A percentile compares a stretch with the other conserved stretches of the same genome.
phyloP scores from a whole-genome alignment of 2,888 invertebrate genomes.

The Cheilosia pagana region DNA sequence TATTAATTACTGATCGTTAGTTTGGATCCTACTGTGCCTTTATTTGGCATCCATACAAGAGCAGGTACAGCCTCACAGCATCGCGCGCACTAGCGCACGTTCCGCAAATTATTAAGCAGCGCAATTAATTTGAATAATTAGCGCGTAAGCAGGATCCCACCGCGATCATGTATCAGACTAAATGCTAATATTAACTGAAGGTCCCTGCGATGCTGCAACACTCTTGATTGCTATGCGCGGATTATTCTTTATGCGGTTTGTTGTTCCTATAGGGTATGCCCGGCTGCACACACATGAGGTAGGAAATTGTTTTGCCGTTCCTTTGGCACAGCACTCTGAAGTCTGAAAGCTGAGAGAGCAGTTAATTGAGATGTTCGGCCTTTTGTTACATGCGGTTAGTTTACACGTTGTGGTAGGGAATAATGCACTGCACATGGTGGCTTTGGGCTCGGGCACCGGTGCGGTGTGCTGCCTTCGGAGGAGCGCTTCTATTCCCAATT shows the following conservation, averaged over 20 bases:
- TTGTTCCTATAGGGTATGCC: slow-evolving; percentile 7
- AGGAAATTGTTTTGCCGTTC: slow-evolving; percentile 25
- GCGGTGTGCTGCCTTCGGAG: slow-evolving; percentile 28
- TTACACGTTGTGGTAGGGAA: slow-evolving; percentile 65
- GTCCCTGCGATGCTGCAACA: slow-evolving; percentile 51
- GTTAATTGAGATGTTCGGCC: slow-evolving; percentile 76
- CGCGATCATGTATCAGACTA: slow-evolving; percentile 74
- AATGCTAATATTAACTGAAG: slow-evolving; percentile 72
- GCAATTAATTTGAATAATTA: slow-evolving; percentile 78
- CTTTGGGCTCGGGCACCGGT: slow-evolving; percentile 5
- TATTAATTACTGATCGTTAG: slow-evolving; percentile 76
- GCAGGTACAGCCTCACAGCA: slow-evolving; percentile 21
- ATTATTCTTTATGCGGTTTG: slow-evolving; percentile 49
- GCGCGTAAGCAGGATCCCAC: slow-evolving; percentile 74
- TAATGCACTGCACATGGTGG: slow-evolving; percentile 70
- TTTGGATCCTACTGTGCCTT: slow-evolving; percentile 75
- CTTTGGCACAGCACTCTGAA: too few relatives aligned
- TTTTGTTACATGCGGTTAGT: slow-evolving; percentile 75
- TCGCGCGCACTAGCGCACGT: slow-evolving; percentile 60
- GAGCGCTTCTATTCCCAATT: slow-evolving; percentile 56
- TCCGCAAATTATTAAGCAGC: slow-evolving; percentile 76
- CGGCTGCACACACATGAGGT: not conserved
- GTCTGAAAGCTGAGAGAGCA: slow-evolving; percentile 60
- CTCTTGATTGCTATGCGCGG: slow-evolving; percentile 56
- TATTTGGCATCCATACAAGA: slow-evolving; percentile 63